These are phyloP conservation scores for Leontocebus nigricollis DNA, from an alignment of 2,797 vertebrate genomes.

Conservation along the genomic window DNA sequence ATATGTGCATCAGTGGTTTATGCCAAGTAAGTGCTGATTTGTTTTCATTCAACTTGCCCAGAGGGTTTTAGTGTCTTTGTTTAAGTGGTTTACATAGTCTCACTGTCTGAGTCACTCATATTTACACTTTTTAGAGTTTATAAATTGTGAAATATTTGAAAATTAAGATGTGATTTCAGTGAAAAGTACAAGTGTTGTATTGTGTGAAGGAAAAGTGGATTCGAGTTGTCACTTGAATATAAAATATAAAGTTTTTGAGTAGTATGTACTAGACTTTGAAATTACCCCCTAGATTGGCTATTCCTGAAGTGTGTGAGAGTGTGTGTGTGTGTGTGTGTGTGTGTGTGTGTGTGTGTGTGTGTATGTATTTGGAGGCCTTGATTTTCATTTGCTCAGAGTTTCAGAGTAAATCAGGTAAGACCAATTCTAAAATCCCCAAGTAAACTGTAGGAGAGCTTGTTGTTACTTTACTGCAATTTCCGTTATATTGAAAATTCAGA, in stretches of 20 bases:
- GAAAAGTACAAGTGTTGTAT: neutral
- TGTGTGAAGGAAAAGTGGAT: neutral
- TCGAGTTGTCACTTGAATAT: neutral
- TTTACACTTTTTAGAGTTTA: neutral
- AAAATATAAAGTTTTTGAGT: conserved; percentile 19
- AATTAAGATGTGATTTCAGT: neutral
- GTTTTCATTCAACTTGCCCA: neutral
- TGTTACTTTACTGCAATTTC: neutral
- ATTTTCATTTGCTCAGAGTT: conserved; percentile 1
- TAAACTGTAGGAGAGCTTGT: neutral
- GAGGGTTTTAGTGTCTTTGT: neutral
- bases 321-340: neutral
- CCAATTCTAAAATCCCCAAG: neutral
- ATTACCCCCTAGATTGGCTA: neutral
- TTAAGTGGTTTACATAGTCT: neutral
- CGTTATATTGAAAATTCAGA: conserved; percentile 11
- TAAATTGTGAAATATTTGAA: conserved; percentile 6
- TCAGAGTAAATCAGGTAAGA: neutral
- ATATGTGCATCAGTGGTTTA: conserved; percentile 97
- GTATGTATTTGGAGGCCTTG: neutral
- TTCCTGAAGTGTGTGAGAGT: neutral
- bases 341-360: neutral
- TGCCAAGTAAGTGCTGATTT: conserved; percentile 91
- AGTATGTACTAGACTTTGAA: conserved; percentile 11
- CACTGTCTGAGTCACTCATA: neutral